Evolutionary conservation across 2,888 invertebrate genomes (phyloP), one percentile per base, ranked within the genome.

Genomic region (Cartodere bifasciata): DNA sequence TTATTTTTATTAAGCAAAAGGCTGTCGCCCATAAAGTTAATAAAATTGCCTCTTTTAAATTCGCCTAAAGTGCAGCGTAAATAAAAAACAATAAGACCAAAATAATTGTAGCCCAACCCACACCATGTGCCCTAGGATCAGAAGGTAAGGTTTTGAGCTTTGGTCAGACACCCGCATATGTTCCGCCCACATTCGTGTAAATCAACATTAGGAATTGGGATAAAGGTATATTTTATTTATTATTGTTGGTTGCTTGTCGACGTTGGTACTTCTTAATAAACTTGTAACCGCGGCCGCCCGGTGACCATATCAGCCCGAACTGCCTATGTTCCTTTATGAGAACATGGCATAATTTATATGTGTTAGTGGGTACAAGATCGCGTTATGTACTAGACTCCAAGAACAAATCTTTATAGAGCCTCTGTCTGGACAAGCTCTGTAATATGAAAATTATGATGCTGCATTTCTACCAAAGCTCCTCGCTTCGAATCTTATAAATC

Each of bases 181-280:
- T 20, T 28, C 40, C 42, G 35, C 44, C 44, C 39, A 45, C 44
- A 34, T 41, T 28, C 25, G 39, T 32, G 43, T 48, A 48, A 48
- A 45, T 46, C 47, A 48, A 43, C 44, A 42, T 38, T 32, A n/a
- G 41, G 44, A 48, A 48, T 48, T 52, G 48, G 50, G 52, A 50
- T 50, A 49, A 49, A n/a, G n/a, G n/a, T n/a, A n/a, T n/a, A n/a
- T 48, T 39, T 52, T 50, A 52, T 52, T 52, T 52, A 52, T 52
- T 47, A 45, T 46, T 39, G 44, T 45, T 45, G 38, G 46, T 35
- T 41, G 43, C 41, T 46, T 47, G 50, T 48, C 47, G 48, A 48
- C 47, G 44, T 45, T 47, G 47, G 48, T 48, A 48, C 48, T 49
- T 45, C 50, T 49, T 50, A 50, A 50, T 50, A 50, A 50, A 49